Evolutionary conservation across 2,888 invertebrate species (phyloP).

Genomic region (Conistra vaccinii): DNA sequence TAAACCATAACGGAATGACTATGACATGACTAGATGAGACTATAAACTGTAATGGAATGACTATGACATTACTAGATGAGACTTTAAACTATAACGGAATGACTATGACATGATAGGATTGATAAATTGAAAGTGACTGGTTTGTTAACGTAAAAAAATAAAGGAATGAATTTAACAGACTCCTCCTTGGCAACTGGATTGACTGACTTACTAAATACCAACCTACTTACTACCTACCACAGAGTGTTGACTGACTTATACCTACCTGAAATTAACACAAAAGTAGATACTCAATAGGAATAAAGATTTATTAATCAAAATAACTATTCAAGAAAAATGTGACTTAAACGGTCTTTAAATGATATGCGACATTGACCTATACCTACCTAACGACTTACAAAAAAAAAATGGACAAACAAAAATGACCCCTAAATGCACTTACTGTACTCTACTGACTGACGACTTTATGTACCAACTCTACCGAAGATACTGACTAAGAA

Average conservation of each 20-base stretch:
- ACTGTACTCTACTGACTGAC: neutral
- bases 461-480: neutral
- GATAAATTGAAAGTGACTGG: slow-evolving; percentile 8
- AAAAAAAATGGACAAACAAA: neutral
- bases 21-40: slow-evolving; percentile 1
- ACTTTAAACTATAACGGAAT: neutral
- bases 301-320: neutral
- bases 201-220: neutral
- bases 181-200: neutral
- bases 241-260: slow-evolving; percentile 3
- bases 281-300: neutral
- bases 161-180: slow-evolving; percentile 11
- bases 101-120: slow-evolving; percentile 8
- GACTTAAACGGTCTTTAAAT: neutral
- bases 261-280: slow-evolving; percentile 15
- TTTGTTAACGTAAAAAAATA: neutral
- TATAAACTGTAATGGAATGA: neutral
- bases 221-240: neutral
- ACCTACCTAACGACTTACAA: neutral
- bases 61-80: too few relatives aligned
- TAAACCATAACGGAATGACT: slow-evolving; percentile 7
- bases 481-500: neutral
- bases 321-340: neutral
- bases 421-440: neutral
- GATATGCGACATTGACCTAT: neutral